A percentile compares a stretch with the other conserved stretches of the same genome.
These are phyloP conservation scores for Sakesphorus luctuosus DNA, from an alignment of 2,113 vertebrate species.

Conservation along the genomic window DNA sequence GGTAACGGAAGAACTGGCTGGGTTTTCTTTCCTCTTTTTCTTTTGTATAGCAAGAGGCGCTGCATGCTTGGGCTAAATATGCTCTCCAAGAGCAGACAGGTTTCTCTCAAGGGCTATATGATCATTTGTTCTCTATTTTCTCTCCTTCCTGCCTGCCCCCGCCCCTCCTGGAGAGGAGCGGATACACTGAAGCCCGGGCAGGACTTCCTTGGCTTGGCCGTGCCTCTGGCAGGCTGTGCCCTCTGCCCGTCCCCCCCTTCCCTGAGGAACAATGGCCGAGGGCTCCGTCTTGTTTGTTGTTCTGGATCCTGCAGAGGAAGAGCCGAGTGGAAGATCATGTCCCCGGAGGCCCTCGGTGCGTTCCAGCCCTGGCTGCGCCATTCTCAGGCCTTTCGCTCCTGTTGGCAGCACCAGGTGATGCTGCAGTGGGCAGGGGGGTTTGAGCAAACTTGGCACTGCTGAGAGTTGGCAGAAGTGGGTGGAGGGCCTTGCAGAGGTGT, in stretches of 20 bases:
- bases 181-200: slow-evolving; percentile 62
- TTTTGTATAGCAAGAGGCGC: slow-evolving; percentile 44
- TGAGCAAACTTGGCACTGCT: fast-evolving
- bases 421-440: background rate
- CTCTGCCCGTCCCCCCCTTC: slow-evolving; percentile 2
- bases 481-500: background rate
- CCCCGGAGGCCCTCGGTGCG: background rate
- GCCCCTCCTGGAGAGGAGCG: slow-evolving; percentile 57
- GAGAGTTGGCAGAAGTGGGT: background rate
- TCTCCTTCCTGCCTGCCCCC: slow-evolving; percentile 60
- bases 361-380: background rate
- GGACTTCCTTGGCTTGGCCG: slow-evolving; percentile 68
- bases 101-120: slow-evolving; percentile 63
- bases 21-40: slow-evolving; percentile 70
- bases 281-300: slow-evolving; percentile 56
- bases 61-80: slow-evolving; percentile 37
- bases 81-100: slow-evolving; percentile 34
- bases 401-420: fast-evolving
- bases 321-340: slow-evolving; percentile 21
- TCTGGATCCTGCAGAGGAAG: slow-evolving; percentile 50
- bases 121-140: slow-evolving; percentile 71
- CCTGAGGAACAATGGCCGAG: slow-evolving; percentile 53
- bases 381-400: background rate
- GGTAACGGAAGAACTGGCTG: slow-evolving; percentile 61
- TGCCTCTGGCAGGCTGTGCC: slow-evolving; percentile 59